These are phyloP conservation scores for Panonychus citri DNA, from an alignment of 1,140 invertebrate species.

Conservation along the genomic window DNA sequence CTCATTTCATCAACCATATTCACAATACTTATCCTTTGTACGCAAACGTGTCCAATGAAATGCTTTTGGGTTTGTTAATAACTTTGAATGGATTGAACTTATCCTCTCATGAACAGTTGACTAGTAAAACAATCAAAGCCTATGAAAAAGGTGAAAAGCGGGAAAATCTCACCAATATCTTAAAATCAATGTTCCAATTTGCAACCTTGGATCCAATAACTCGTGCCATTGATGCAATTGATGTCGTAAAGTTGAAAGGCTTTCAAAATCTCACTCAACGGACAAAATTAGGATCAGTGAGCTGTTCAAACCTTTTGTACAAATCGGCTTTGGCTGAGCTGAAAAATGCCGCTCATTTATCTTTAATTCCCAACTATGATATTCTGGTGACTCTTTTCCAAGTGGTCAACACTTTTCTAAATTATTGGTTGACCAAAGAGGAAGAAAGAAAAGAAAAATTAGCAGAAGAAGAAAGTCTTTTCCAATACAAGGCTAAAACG, in stretches of 20 bases:
- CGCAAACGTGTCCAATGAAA: slow-evolving; percentile 7
- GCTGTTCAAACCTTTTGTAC: slow-evolving; percentile 14
- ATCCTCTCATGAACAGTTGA: not conserved
- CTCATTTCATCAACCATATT: slow-evolving; percentile 5
- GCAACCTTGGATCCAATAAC: not conserved
- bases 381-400: not conserved
- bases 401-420: slow-evolving; percentile 22
- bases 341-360: slow-evolving; percentile 12
- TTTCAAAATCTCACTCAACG: not conserved
- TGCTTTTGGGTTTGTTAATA: slow-evolving; percentile 5
- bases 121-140: not conserved
- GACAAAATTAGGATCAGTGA: not conserved
- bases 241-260: not conserved
- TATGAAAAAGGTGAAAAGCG: not conserved
- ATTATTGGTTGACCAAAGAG: slow-evolving; percentile 49
- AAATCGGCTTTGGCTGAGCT: slow-evolving; percentile 14
- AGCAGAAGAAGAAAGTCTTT: slow-evolving; percentile 51
- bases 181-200: not conserved
- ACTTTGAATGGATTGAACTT: slow-evolving; percentile 4
- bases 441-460: slow-evolving; percentile 37
- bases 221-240: no score
- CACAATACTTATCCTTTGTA: slow-evolving; percentile 4
- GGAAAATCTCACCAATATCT: not conserved
- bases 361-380: not conserved
- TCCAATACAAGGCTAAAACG: slow-evolving; percentile 37